phyloP scores from a whole-genome alignment of 2,888 invertebrate genomes.

The Hofmannophila pseudospretella region DNA sequence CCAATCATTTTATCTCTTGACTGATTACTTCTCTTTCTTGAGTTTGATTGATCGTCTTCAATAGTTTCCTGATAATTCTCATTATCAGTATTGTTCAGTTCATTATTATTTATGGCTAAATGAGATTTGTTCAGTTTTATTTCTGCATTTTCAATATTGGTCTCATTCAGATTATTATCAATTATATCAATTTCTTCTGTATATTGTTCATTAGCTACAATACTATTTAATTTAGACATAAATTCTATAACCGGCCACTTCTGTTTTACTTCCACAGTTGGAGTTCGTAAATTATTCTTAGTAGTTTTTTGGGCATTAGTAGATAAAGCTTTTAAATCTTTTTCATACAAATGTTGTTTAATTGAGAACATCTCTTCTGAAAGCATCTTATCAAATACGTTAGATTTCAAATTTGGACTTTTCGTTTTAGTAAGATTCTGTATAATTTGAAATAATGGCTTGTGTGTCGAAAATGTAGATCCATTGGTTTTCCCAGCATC shows the following conservation, averaged over 20 bases:
- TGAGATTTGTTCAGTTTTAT: neutral
- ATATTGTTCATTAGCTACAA: conserved; percentile 6
- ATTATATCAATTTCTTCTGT: conserved; percentile 11
- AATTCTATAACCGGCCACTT: conserved; percentile 46
- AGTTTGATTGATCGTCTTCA: neutral
- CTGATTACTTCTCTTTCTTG: neutral
- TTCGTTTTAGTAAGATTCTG: conserved; percentile 23
- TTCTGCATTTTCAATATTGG: neutral
- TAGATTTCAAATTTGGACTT: conserved; percentile 40
- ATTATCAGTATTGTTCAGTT: neutral
- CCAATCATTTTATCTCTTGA: conserved; percentile 40
- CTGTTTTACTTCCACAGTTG: conserved; percentile 44
- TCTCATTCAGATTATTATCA: neutral
- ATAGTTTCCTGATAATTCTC: neutral
- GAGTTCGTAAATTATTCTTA: conserved; percentile 31
- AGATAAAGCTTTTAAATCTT: conserved; percentile 25
- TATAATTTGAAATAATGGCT: conserved; percentile 24
- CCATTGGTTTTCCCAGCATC: conserved; percentile 21
- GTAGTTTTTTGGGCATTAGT: conserved; percentile 25
- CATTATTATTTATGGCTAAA: neutral
- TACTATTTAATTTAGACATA: conserved; percentile 18
- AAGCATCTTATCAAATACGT: conserved; percentile 52
- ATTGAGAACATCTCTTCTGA: conserved; percentile 56
- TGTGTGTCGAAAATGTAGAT: conserved; percentile 17
- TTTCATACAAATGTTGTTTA: conserved; percentile 42